phyloP scores from a whole-genome alignment of 2,888 invertebrate genomes.

The Apantesis nais region DNA sequence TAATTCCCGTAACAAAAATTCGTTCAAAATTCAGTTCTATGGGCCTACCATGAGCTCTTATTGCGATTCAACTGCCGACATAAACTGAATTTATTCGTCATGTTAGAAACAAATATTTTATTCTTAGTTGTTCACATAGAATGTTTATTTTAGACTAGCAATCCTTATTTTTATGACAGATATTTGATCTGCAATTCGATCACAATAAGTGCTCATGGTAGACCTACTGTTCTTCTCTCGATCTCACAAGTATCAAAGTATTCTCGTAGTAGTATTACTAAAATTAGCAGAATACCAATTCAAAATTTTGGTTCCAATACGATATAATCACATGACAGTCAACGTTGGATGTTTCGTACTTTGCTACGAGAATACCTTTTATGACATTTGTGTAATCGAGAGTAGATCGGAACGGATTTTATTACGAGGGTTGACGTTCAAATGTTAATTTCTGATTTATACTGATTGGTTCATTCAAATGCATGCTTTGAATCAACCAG shows the following conservation, averaged over 20 bases:
- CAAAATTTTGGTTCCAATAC: neutral
- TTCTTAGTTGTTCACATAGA: too few relatives aligned
- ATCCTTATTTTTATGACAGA: too few relatives aligned
- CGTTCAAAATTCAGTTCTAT: too few relatives aligned
- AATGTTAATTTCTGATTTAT: neutral
- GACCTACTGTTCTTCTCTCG: neutral
- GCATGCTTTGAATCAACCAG: slow-evolving; percentile 10
- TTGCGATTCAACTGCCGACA: too few relatives aligned
- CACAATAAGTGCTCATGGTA: too few relatives aligned
- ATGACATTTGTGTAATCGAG: neutral
- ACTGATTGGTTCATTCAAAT: slow-evolving; percentile 6
- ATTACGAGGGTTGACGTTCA: neutral
- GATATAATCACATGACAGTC: neutral
- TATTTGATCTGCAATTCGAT: too few relatives aligned
- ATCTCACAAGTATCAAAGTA: neutral
- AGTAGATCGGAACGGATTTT: neutral
- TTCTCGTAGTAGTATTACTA: neutral
- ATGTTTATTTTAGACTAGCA: too few relatives aligned
- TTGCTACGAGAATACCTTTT: neutral
- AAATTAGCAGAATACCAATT: neutral
- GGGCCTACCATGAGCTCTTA: too few relatives aligned
- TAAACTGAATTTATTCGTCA: too few relatives aligned
- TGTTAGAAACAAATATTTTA: too few relatives aligned
- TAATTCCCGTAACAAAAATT: too few relatives aligned
- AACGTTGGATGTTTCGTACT: neutral